Evolutionary conservation across 2,113 vertebrate species (phyloP), one percentile per base, ranked within the genome.

Genomic region (Oceanites oceanicus): DNA sequence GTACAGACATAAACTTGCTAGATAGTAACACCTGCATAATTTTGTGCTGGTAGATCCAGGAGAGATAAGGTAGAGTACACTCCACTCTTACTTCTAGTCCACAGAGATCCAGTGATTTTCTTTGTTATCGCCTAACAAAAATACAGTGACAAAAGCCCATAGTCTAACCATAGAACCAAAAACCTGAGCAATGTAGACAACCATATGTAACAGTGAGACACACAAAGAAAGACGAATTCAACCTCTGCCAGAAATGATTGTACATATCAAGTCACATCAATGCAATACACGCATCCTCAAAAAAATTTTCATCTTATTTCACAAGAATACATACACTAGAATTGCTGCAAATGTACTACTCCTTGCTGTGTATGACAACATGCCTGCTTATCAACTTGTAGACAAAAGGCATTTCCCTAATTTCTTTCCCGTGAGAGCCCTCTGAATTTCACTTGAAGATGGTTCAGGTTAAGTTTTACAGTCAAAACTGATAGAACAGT

Each of bases 281-380:
- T 0, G 1, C 16, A 25, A 30, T 12, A 52, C 12, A 66, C 4
- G 32, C 7, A 27, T 2, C 8, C 5, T 52, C 4, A 30, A 45
- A 86, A 86, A 47, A 19, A 22, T 2, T 13, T 61, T 34, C 1
- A 0, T 67, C 36, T 42, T 30, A 16, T 36, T 26, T 73, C 45
- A 52, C 13, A 68, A 42, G 21, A 55, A 61, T 2, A 29, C 15
- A 13, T 7, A 29, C 0, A 1, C 19, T n/a, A 30, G 21, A 61
- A 66, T 6, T 6, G 25, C 7, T 72, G 8, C 36, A 52, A 85
- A 45, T 0, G 1, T 29, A 26, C 29, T n/a, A 8, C 25, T 67
- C 56, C 29, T 67, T 14, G 8, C 2, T 7, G 25, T 6, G 6
- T 26, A 20, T 18, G 55, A 62, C 53, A 88, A 49, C 22, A 36